phyloP scores from a whole-genome alignment of 2,797 vertebrate species.

The Streptopelia turtur region DNA sequence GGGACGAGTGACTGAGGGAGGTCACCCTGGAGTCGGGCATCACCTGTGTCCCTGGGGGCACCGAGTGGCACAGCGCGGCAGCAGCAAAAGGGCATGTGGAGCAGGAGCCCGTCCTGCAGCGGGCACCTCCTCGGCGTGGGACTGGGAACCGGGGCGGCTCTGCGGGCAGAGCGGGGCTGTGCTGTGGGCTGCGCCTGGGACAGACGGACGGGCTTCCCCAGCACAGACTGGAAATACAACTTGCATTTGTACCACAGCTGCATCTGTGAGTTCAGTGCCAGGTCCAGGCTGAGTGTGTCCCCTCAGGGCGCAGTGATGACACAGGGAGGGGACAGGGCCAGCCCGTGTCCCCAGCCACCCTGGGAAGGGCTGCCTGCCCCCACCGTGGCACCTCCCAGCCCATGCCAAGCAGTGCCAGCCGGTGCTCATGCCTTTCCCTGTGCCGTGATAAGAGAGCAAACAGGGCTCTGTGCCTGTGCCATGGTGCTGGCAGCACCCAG shows the following conservation, averaged over 20 bases:
- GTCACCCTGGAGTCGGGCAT: not conserved
- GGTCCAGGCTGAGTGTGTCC: not conserved
- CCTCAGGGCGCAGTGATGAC: fast-evolving
- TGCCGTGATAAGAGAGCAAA: conserved; percentile 5
- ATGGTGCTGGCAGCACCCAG: not conserved
- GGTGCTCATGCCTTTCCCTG: not conserved
- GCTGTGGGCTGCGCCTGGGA: not conserved
- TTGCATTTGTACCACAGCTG: not conserved
- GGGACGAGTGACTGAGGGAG: fast-evolving
- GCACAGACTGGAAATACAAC: conserved; percentile 29
- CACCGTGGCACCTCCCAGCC: not conserved
- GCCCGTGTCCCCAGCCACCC: not conserved
- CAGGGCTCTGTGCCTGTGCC: fast-evolving
- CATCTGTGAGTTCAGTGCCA: not conserved
- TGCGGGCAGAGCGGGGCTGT: not conserved
- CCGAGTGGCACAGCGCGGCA: fast-evolving
- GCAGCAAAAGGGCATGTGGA: fast-evolving
- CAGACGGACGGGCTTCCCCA: not conserved
- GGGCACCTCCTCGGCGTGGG: fast-evolving
- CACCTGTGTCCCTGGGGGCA: fast-evolving
- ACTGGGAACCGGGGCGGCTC: not conserved
- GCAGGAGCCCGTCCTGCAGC: not conserved
- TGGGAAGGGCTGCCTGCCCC: not conserved
- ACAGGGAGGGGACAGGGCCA: not conserved
- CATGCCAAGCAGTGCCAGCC: not conserved